These are phyloP conservation scores for Ramphastos sulfuratus DNA, from an alignment of 2,113 vertebrate species.

Conservation along the genomic window DNA sequence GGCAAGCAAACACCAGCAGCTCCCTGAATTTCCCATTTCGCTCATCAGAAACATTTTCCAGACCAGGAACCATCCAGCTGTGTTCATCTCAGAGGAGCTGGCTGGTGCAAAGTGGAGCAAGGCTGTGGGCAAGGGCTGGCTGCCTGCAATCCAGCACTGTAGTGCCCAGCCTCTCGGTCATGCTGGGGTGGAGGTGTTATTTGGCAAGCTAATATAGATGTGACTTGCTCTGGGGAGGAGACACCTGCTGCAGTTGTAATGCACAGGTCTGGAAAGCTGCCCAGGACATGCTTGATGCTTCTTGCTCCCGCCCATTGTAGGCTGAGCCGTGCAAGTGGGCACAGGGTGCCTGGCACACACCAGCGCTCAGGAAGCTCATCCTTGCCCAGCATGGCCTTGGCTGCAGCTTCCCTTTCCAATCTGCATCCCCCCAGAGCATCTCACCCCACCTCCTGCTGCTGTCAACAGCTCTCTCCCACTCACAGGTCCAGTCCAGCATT, in stretches of 20 bases:
- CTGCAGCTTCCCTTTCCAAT: not conserved
- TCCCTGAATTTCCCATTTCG: not conserved
- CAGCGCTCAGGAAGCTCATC: not conserved
- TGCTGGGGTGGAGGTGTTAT: not conserved
- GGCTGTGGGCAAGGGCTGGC: not conserved
- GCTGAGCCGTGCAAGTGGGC: not conserved
- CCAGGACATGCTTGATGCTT: rapidly evolving
- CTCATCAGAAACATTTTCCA: not conserved
- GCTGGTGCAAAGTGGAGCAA: not conserved
- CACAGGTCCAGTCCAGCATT: not conserved
- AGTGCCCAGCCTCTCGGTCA: not conserved
- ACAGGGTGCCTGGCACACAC: rapidly evolving
- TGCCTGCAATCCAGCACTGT: not conserved
- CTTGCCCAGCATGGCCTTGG: not conserved
- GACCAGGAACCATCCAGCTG: not conserved
- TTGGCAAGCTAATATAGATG: not conserved
- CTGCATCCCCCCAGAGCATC: not conserved
- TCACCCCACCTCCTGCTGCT: not conserved
- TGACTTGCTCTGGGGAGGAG: not conserved
- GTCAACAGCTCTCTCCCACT: not conserved
- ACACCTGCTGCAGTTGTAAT: not conserved
- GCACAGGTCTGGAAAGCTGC: not conserved
- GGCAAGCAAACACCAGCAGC: rapidly evolving
- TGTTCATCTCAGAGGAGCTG: rapidly evolving
- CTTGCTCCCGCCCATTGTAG: not conserved